Evolutionary conservation across 2,113 vertebrate genomes (phyloP).

Genomic region (Zosterops japonicus): DNA sequence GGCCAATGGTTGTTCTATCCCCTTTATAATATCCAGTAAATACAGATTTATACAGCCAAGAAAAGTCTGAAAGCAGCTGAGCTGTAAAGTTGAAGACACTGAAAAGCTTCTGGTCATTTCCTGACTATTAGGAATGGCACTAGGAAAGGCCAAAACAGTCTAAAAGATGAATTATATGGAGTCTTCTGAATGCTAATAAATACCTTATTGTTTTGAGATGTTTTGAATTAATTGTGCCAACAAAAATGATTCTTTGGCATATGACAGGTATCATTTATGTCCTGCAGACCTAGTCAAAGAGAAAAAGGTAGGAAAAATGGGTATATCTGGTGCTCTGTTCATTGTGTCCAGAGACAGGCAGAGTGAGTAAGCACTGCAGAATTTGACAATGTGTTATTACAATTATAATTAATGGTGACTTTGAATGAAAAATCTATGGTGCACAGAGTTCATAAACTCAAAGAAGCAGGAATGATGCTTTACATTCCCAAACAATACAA

Average conservation of each 20-base stretch:
- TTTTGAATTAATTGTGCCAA: neutral
- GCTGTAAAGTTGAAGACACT: neutral
- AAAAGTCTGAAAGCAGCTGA: neutral
- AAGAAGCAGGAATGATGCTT: neutral
- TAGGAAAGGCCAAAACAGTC: neutral
- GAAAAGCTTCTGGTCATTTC: neutral
- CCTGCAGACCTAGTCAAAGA: neutral
- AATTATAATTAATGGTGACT: neutral
- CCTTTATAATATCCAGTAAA: neutral
- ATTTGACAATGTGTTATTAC: neutral
- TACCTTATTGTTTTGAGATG: neutral
- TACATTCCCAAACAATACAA: neutral
- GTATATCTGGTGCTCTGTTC: neutral
- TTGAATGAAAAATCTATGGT: neutral
- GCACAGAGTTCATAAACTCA: neutral
- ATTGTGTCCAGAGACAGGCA: neutral
- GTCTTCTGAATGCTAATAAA: neutral
- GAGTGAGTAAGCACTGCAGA: neutral
- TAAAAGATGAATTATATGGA: neutral
- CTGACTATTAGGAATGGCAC: neutral
- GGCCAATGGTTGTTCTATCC: fast-evolving
- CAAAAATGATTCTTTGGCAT: neutral
- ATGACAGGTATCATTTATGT: neutral
- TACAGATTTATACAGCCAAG: neutral
- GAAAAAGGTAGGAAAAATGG: neutral